A percentile compares a stretch with the other conserved stretches of the same genome.
Evolutionary conservation across 1,140 invertebrate species (phyloP).

Genomic region (Papilio dardanus): DNA sequence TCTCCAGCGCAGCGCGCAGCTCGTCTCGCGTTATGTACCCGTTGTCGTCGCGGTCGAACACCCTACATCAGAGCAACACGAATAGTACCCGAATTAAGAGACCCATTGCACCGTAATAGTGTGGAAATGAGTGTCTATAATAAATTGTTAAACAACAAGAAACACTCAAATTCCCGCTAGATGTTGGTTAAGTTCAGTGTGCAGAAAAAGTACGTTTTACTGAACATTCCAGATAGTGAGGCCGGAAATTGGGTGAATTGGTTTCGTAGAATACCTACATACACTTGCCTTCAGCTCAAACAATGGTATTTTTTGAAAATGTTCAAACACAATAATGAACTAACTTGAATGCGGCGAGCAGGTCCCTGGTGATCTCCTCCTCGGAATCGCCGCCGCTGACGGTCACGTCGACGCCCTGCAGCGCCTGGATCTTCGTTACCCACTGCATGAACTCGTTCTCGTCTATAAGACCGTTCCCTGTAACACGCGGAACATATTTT

Average conservation of each 20-base stretch:
- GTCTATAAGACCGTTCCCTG: slow-evolving; percentile 86
- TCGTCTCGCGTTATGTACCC: slow-evolving; percentile 91
- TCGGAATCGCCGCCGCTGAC: slow-evolving; percentile 80
- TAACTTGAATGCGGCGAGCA: slow-evolving; percentile 88
- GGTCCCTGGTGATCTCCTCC: slow-evolving; percentile 86
- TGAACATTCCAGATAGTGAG: too few species aligned
- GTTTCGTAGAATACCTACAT: too few species aligned
- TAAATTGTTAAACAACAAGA: too few species aligned
- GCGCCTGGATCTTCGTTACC: slow-evolving; percentile 86
- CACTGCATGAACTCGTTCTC: slow-evolving; percentile 89
- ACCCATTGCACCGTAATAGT: too few species aligned
- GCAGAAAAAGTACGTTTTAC: too few species aligned
- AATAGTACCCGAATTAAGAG: too few species aligned
- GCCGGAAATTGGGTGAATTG: too few species aligned
- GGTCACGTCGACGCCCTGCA: slow-evolving; percentile 82
- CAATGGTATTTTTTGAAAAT: too few species aligned
- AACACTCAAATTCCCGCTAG: not conserved
- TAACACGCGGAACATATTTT: slow-evolving; percentile 43
- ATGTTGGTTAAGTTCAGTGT: too few species aligned
- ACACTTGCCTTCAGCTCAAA: too few species aligned
- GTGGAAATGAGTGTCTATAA: too few species aligned
- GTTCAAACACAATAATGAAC: slow-evolving; percentile 33
- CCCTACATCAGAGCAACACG: too few species aligned
- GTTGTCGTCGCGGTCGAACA: slow-evolving; percentile 90
- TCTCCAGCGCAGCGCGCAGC: slow-evolving; percentile 88